Percentiles rank a stretch among this genome's conserved stretches.
phyloP scores from a whole-genome alignment of 2,888 invertebrate species.

The Agonopterix alstromeriana region DNA sequence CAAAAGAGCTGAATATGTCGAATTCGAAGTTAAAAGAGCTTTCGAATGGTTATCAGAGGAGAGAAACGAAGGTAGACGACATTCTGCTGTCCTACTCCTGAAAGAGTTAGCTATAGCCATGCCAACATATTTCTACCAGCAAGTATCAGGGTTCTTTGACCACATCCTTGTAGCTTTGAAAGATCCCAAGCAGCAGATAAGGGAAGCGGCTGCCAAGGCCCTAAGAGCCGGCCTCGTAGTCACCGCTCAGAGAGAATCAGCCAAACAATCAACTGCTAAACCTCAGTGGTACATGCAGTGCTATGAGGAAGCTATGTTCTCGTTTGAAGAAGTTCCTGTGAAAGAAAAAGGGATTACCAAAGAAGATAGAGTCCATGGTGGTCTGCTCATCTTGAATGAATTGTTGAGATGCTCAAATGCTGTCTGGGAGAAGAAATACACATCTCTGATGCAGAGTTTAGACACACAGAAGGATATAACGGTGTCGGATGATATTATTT shows the following conservation, averaged over 20 bases:
- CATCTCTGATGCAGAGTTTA: constrained; percentile 80
- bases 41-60: constrained; percentile 97
- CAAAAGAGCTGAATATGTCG: constrained; percentile 97
- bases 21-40: constrained; percentile 96
- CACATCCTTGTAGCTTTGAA: constrained; percentile 93
- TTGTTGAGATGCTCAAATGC: constrained; percentile 93
- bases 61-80: constrained; percentile 92
- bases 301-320: constrained; percentile 90
- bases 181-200: constrained; percentile 92
- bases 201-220: constrained; percentile 96
- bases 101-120: constrained; percentile 96
- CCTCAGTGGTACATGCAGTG: constrained; percentile 96
- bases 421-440: constrained; percentile 89
- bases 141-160: constrained; percentile 95
- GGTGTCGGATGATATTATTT: constrained; percentile 74
- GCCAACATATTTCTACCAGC: constrained; percentile 98
- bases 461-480: constrained; percentile 64
- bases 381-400: constrained; percentile 94
- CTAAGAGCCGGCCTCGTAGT: constrained; percentile 96
- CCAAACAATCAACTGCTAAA: constrained; percentile 91
- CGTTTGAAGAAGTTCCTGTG: constrained; percentile 81
- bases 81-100: constrained; percentile 93
- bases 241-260: constrained; percentile 96
- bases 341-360: constrained; percentile 87
- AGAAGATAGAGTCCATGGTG: constrained; percentile 96